Evolutionary conservation across 2,113 vertebrate genomes (phyloP).

Genomic region (Cyanoderma ruficeps): DNA sequence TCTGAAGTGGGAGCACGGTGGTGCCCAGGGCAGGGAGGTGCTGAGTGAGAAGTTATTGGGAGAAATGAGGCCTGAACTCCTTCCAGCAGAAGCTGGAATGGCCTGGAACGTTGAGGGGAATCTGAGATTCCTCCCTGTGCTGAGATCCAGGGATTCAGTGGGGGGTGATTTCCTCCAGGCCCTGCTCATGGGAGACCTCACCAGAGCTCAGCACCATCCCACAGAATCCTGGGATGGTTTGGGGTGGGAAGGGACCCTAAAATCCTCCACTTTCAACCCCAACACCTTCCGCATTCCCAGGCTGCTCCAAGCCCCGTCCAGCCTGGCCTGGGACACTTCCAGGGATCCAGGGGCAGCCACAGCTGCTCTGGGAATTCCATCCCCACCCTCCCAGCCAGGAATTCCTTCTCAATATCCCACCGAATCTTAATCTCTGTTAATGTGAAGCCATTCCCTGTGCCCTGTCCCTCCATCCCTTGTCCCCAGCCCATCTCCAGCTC

Average conservation of each 20-base stretch:
- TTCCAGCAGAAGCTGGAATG: not conserved
- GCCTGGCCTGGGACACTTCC: not conserved
- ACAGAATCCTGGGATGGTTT: not conserved
- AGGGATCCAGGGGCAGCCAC: not conserved
- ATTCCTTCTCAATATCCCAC: not conserved
- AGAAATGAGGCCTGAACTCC: not conserved
- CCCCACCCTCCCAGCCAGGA: accelerated
- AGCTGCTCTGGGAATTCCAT: not conserved
- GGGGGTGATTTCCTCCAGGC: not conserved
- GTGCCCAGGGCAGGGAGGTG: not conserved
- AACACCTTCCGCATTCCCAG: not conserved
- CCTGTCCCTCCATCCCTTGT: not conserved
- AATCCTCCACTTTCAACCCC: not conserved
- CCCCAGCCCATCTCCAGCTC: not conserved
- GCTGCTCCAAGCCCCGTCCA: accelerated
- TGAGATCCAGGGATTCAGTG: not conserved
- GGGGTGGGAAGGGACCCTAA: not conserved
- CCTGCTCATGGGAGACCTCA: accelerated
- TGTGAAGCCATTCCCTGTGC: not conserved
- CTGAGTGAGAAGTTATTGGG: conserved; percentile 16
- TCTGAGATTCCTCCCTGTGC: accelerated
- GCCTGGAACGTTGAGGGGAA: not conserved
- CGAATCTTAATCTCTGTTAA: too few relatives aligned
- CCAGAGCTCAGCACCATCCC: not conserved
- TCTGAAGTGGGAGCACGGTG: not conserved